Conservation (phyloP, 2,797 vertebrate genomes). For the Pangasius mekongensis region DNA sequence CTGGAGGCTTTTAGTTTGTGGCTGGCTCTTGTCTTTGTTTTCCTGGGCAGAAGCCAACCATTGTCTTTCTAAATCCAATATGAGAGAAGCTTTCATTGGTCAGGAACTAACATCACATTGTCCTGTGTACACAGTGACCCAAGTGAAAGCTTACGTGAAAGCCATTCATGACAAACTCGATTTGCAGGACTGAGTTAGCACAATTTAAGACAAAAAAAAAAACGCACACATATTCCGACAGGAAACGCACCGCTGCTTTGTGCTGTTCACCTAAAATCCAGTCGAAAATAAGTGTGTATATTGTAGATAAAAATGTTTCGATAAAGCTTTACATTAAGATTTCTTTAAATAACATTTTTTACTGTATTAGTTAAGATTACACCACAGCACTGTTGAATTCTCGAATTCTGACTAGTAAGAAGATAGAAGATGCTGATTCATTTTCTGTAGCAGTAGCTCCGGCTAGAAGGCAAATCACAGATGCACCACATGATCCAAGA, state of each 20-base stretch:
- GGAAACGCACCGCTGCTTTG: slow-evolving; percentile 29
- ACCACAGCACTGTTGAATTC: background rate
- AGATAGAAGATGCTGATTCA: background rate
- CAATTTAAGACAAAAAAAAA: slow-evolving; percentile 29
- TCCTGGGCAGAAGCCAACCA: slow-evolving; percentile 43
- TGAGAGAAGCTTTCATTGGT: slow-evolving; percentile 37
- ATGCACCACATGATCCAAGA: too few species aligned
- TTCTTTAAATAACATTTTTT: background rate
- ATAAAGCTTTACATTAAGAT: background rate
- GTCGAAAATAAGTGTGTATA: background rate
- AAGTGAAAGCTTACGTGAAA: slow-evolving; percentile 51
- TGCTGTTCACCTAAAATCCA: slow-evolving; percentile 5
- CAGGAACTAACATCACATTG: slow-evolving; percentile 49
- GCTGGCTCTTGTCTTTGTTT: slow-evolving; percentile 47
- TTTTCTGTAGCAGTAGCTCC: background rate
- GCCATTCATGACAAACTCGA: slow-evolving; percentile 36
- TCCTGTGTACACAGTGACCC: slow-evolving; percentile 53
- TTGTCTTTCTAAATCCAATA: slow-evolving; percentile 55
- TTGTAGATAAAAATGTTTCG: background rate
- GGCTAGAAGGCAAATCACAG: background rate
- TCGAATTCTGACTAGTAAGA: slow-evolving; percentile 6
- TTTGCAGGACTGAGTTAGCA: slow-evolving; percentile 56
- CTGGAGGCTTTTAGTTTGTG: slow-evolving; percentile 45
- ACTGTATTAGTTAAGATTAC: background rate
- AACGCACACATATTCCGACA: slow-evolving; percentile 21